phyloP scores from a whole-genome alignment of 2,113 vertebrate genomes.

The Phyllostomus hastatus region DNA sequence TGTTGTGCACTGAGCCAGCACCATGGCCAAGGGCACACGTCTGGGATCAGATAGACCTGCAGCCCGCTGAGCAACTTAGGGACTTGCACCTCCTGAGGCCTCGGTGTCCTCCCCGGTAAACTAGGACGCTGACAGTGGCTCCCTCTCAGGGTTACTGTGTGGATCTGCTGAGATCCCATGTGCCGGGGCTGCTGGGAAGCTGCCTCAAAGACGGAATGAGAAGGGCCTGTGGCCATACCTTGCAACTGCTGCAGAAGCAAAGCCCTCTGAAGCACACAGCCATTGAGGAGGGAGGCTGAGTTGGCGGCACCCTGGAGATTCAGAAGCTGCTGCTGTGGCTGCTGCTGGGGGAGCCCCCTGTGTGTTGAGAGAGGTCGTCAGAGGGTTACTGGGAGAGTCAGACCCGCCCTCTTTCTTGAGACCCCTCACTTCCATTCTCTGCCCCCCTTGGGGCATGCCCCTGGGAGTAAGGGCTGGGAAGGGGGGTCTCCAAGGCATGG shows the following conservation, averaged over 20 bases:
- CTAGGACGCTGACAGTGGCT: not conserved
- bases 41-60: not conserved
- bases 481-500: not conserved
- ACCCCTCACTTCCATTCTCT: not conserved
- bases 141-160: not conserved
- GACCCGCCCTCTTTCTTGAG: not conserved
- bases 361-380: not conserved
- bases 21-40: not conserved
- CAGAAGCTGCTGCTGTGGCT: slow-evolving; percentile 88
- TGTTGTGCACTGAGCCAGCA: not conserved
- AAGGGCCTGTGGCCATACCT: slow-evolving; percentile 80
- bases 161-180: not conserved
- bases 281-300: slow-evolving; percentile 88
- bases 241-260: slow-evolving; percentile 97
- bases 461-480: not conserved
- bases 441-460: not conserved
- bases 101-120: not conserved
- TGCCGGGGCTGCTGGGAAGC: not conserved
- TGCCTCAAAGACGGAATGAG: fast-evolving
- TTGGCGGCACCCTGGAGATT: slow-evolving; percentile 87
- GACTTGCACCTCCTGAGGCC: not conserved
- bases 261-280: slow-evolving; percentile 94
- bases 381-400: not conserved
- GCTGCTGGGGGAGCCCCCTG: slow-evolving; percentile 81
- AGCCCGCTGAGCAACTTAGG: not conserved